A percentile compares a stretch with the other conserved stretches of the same genome.
These are phyloP conservation scores for Geodia barretti DNA, from an alignment of 37 sponge, comb jelly and placozoan species.

Conservation along the genomic window DNA sequence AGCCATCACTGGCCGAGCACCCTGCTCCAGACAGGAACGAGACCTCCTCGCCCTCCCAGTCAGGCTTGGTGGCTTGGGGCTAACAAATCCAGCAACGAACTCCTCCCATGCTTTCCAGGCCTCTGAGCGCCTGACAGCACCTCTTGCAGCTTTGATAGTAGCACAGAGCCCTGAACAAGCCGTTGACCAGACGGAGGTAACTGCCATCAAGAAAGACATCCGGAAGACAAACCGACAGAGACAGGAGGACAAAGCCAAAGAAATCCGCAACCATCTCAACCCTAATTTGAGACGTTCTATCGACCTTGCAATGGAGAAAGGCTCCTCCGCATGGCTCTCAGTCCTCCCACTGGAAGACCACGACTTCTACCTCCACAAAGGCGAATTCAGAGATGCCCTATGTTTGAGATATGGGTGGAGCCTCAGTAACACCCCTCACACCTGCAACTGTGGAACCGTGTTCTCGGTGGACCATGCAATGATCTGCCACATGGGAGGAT, in stretches of 20 bases:
- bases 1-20: conserved; percentile 8
- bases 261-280: background rate
- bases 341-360: conserved; percentile 12
- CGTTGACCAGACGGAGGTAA: background rate
- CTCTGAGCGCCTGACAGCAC: conserved; percentile 8
- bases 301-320: background rate
- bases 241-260: background rate
- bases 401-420: conserved; percentile 33
- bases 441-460: conserved; percentile 35
- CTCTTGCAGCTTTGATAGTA: conserved; percentile 1
- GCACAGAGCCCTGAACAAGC: background rate
- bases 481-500: conserved; percentile 26
- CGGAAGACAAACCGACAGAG: background rate
- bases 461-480: conserved; percentile 33
- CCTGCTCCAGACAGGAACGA: background rate
- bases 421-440: conserved; percentile 1
- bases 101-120: background rate
- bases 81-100: background rate
- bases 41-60: conserved; percentile 10
- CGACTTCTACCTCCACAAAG: conserved; percentile 27
- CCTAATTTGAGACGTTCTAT: background rate
- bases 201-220: too few species aligned
- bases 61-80: conserved; percentile 1
- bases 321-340: conserved; percentile 25
- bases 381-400: conserved; percentile 41